Evolutionary conservation across 2,888 invertebrate genomes (phyloP), one percentile per base, ranked within the genome.

Genomic region (Hirtodrosophila histrioides): DNA sequence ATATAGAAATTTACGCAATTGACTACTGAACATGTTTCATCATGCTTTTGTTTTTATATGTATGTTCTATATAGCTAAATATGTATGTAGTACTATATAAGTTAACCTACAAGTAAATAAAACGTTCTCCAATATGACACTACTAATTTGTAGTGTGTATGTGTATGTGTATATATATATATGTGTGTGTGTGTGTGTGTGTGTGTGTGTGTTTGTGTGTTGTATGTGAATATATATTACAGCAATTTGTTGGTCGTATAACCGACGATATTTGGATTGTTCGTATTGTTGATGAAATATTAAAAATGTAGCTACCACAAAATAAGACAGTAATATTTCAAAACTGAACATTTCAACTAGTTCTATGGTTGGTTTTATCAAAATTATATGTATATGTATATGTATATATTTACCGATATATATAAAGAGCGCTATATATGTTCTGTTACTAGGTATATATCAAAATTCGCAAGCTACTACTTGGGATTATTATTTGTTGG

Each of bases 21-120:
- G 86, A 86, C 81, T 86, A 81, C 81, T 63, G 31, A 82, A 85
- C 80, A 81, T 86, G 83, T 76, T 77, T 50, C 83, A 73, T 81
- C 81, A 81, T 81, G 86, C 86, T 69, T 76, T 85, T 48, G 62
- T 57, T 67, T 66, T 57, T 27, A n/a, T 55, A 65, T 56, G 58
- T 70, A 70, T 66, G 41, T 67, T 70, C 56, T 61, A 66, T 60
- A 62, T 62, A 54, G 31, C 55, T 73, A 71, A 56, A 66, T 60
- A 55, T 74, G 39, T 60, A 63, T 69, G 54, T 46, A 56, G 60
- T 48, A 49, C 67, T 68, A 58, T 60, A 53, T 54, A 54, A 62
- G 51, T 61, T 40, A 69, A 62, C 83, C 83, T 81, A 86, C 69
- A 45, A 63, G 49, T 67, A 86, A 68, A 67, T 61, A 67, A 65